Base-by-base conservation (phyloP, 1,140 invertebrate species). In the Drosophila sturtevanti region DNA sequence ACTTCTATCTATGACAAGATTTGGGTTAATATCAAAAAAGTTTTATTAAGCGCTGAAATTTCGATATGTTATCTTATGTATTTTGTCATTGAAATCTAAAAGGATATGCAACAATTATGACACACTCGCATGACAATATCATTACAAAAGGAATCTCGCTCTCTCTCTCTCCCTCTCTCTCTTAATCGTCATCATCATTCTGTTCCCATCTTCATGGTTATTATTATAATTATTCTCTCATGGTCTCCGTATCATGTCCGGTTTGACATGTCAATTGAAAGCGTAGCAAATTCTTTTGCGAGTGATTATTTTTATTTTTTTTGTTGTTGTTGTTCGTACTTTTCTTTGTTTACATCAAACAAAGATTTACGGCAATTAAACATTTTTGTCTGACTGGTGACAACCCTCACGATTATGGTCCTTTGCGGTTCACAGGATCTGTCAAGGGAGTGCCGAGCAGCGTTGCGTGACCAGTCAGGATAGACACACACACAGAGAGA, bases 341-440 rank as follows among this genome's bases (percentile, higher is more conserved):
- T 37, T 66, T 66, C 79, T 80, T 86, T 90, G 81, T 90, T 90
- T 90, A 90, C 79, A 89, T 81, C 81, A 87, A 91, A 91, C 90
- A 91, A 77, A 90, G 85, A 91, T 91, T 91, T 89, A 91, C 90
- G 90, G 87, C 90, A 91, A 91, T 91, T 91, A 91, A 90, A 79
- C 90, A 82, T 71, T 67, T 64, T 59, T 79, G 72, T 68, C 38
- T 61, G 22, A 55, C 48, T 72, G 72, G 76, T 79, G 84, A 82
- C 84, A 87, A 87, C 84, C 84, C 84, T 80, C 84, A 80, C 84
- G 77, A 84, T 89, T 89, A 89, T 89, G 22, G 74, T 72, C 66
- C 66, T 87, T 82, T 87, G 82, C 76, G 82, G 82, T 89, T 87
- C 82, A 82, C 79, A 89, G 75, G 84, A 63, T 77, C 66, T 82